These are phyloP conservation scores for Anodontia alba DNA, from an alignment of 2,888 invertebrate genomes.

Conservation along the genomic window DNA sequence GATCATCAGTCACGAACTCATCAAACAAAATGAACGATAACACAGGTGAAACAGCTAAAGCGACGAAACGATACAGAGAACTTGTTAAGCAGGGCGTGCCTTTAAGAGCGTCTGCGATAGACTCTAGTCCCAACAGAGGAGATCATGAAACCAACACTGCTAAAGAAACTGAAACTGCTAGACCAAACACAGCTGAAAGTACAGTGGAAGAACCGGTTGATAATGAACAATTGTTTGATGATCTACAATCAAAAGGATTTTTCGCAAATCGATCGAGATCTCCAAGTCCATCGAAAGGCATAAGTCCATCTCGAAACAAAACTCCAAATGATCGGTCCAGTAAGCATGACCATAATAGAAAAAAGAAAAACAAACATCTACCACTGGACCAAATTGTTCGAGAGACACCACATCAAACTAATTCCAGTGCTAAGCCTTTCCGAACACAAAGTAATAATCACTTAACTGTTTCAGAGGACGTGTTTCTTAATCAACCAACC, in stretches of 20 bases:
- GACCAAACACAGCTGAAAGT: constrained; percentile 52
- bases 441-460: constrained; percentile 57
- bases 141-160: constrained; percentile 29
- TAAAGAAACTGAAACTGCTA: constrained; percentile 32
- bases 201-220: constrained; percentile 51
- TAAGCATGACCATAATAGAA: constrained; percentile 28
- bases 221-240: constrained; percentile 66
- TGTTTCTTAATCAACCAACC: constrained; percentile 67
- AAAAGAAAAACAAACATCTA: constrained; percentile 51
- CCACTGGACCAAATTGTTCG: constrained; percentile 74
- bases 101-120: constrained; percentile 74
- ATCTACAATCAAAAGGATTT: constrained; percentile 71
- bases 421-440: constrained; percentile 40
- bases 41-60: constrained; percentile 29
- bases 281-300: constrained; percentile 47
- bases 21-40: neutral
- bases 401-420: constrained; percentile 71
- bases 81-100: constrained; percentile 76
- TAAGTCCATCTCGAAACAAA: constrained; percentile 33
- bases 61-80: constrained; percentile 72
- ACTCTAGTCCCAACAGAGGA: constrained; percentile 46
- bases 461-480: constrained; percentile 61
- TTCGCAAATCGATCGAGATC: constrained; percentile 57
- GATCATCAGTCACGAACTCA: neutral
- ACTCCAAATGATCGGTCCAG: constrained; percentile 34